A percentile compares a stretch with the other conserved stretches of the same genome.
Evolutionary conservation across 2,113 vertebrate genomes (phyloP).

Genomic region (Ranitomeya variabilis): DNA sequence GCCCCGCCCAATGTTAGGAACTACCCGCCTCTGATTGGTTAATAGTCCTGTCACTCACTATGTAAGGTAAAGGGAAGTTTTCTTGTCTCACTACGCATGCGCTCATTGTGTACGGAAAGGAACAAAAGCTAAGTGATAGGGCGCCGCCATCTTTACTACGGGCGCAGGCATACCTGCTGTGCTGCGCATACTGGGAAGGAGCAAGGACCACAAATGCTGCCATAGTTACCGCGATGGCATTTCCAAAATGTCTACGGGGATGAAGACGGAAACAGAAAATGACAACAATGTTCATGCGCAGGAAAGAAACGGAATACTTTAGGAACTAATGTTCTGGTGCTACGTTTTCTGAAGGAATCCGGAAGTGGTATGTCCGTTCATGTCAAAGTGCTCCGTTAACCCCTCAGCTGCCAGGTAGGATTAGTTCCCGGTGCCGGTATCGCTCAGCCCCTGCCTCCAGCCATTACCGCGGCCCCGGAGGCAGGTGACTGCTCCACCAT

Average conservation of each 20-base stretch:
- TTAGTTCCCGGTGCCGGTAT: neutral
- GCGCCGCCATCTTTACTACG: neutral
- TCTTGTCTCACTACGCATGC: neutral
- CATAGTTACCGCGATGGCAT: neutral
- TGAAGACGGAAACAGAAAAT: neutral
- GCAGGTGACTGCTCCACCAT: too few species aligned
- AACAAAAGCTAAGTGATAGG: neutral
- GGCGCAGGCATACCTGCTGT: neutral
- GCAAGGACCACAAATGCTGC: neutral
- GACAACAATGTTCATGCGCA: neutral
- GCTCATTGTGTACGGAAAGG: neutral
- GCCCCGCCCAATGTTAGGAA: neutral
- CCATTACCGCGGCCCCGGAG: too few species aligned
- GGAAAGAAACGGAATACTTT: neutral
- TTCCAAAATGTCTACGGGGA: neutral
- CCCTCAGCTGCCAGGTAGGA: slow-evolving; percentile 9
- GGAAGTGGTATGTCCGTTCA: neutral
- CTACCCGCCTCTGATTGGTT: neutral
- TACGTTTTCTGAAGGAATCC: neutral
- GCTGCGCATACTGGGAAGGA: neutral
- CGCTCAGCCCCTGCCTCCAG: neutral
- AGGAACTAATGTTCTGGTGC: neutral
- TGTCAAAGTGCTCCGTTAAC: neutral
- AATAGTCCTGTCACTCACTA: neutral
- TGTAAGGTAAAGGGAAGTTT: neutral